Evolutionary conservation across 2,113 vertebrate genomes (phyloP).

Genomic region (Alosa alosa): DNA sequence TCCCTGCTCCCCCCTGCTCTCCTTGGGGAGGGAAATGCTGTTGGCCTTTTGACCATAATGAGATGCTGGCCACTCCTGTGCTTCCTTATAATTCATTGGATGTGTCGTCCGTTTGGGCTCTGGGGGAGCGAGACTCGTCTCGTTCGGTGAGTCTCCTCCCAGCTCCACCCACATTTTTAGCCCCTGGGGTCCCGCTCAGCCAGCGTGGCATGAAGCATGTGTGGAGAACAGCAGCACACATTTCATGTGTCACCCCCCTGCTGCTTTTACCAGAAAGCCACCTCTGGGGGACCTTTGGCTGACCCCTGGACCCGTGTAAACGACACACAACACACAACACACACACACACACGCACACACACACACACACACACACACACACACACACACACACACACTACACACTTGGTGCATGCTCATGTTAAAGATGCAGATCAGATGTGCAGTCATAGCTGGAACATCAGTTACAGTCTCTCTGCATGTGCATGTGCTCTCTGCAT

Average conservation of each 20-base stretch:
- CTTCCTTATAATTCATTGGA: background rate
- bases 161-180: too few relatives aligned
- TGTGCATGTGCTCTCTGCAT: background rate
- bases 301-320: background rate
- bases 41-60: conserved; percentile 4
- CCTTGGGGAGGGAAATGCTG: background rate
- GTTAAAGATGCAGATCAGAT: background rate
- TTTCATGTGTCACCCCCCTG: background rate
- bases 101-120: background rate
- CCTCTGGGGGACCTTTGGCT: background rate
- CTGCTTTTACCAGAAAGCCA: background rate
- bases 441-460: background rate
- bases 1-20: background rate
- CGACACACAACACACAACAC: background rate
- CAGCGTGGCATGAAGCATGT: background rate
- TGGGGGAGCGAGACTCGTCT: background rate
- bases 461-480: background rate
- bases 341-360: background rate
- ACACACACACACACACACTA: background rate
- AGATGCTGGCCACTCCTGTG: background rate
- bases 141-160: background rate
- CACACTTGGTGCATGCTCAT: background rate
- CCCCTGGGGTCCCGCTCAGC: background rate
- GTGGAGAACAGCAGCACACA: background rate
- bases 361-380: background rate